Conservation (phyloP, 2,888 invertebrate genomes). For the Andrena dorsata region DNA sequence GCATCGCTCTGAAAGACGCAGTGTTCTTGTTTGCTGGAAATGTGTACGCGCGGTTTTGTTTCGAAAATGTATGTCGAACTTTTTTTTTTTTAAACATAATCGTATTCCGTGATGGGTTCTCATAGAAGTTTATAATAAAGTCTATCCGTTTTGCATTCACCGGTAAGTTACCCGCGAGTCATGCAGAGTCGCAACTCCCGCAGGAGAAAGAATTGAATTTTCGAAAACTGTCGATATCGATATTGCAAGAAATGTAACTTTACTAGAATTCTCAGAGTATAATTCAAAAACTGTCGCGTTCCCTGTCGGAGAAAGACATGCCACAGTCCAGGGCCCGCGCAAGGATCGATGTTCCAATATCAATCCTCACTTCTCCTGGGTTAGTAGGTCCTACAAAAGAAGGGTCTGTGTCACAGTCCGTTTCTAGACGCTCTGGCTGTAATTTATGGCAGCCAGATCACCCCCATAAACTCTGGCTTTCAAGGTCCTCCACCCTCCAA, state of each 20-base stretch:
- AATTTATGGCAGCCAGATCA: constrained; percentile 7
- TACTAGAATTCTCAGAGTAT: not conserved
- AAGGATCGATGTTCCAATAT: constrained; percentile 10
- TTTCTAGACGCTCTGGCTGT: not conserved
- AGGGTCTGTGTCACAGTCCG: not conserved
- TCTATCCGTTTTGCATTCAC: no score
- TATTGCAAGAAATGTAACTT: not conserved
- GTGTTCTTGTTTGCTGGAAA: not conserved
- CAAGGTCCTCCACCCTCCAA: not conserved
- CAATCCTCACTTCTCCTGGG: constrained; percentile 11
- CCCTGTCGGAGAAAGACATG: not conserved
- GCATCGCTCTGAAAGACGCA: not conserved
- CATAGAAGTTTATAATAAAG: no score
- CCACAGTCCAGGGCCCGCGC: not conserved
- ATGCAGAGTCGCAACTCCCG: no score
- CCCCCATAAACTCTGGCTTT: not conserved
- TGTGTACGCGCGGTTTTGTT: not conserved
- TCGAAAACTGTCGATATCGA: not conserved
- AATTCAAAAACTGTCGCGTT: not conserved
- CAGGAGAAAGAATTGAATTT: not conserved
- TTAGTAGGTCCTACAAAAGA: constrained; percentile 8
- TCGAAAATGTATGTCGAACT: not conserved
- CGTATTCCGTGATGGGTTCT: no score
- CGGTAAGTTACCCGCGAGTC: no score
- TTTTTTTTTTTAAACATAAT: no score